phyloP scores from a whole-genome alignment of 1,140 invertebrate species.

The Dreissena rostriformis region DNA sequence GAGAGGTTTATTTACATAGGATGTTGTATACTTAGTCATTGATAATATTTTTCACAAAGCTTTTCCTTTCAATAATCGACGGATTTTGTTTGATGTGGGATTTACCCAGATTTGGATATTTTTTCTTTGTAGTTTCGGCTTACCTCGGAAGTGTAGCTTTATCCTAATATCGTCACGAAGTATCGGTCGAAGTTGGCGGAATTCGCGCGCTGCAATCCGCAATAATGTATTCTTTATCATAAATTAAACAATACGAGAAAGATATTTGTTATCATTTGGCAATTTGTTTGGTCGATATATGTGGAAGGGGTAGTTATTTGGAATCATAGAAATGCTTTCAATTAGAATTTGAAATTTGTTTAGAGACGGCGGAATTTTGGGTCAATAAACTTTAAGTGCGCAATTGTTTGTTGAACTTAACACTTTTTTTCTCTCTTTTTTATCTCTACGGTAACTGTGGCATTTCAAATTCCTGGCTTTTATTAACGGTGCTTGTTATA shows the following conservation, averaged over 20 bases:
- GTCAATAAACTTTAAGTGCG: too few relatives aligned
- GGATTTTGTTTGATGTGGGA: slow-evolving; percentile 34
- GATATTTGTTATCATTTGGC: not conserved
- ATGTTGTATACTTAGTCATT: slow-evolving; percentile 3
- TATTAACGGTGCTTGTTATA: too few relatives aligned
- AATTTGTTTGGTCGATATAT: not conserved
- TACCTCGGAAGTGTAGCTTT: not conserved
- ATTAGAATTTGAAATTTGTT: too few relatives aligned
- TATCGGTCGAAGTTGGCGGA: not conserved
- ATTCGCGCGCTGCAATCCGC: not conserved
- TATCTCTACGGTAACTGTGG: too few relatives aligned
- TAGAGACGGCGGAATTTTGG: too few relatives aligned
- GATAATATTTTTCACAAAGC: slow-evolving; percentile 18
- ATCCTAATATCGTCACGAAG: too few relatives aligned
- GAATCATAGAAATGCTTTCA: not conserved
- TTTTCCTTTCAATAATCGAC: slow-evolving; percentile 24
- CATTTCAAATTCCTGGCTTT: too few relatives aligned
- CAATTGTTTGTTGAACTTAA: too few relatives aligned
- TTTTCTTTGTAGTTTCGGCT: slow-evolving; percentile 18
- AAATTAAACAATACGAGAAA: not conserved
- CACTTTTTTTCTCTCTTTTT: too few relatives aligned
- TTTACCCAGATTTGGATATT: slow-evolving; percentile 18
- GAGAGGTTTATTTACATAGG: not conserved
- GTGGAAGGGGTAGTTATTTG: not conserved
- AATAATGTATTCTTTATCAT: slow-evolving; percentile 7